Conservation (phyloP, 1,140 invertebrate genomes). For the Adoxophyes honmai region DNA sequence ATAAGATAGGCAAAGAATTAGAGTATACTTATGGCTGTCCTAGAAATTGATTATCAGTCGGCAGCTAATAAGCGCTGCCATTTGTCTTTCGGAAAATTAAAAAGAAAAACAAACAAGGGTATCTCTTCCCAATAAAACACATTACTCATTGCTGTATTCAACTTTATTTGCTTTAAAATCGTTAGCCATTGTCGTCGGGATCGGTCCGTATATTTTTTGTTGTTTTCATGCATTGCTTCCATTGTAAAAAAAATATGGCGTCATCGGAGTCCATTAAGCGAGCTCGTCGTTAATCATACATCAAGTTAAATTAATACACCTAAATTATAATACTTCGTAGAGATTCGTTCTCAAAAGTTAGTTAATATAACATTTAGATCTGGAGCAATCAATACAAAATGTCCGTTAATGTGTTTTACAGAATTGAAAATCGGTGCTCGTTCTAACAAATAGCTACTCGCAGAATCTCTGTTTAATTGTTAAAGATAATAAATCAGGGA, state of each 20-base stretch:
- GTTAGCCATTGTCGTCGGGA: conserved; percentile 49
- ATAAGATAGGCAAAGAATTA: too few relatives aligned
- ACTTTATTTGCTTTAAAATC: conserved; percentile 40
- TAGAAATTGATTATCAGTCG: too few relatives aligned
- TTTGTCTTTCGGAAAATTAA: too few relatives aligned
- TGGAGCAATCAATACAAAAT: background rate
- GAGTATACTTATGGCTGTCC: too few relatives aligned
- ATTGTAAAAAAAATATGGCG: conserved; percentile 28
- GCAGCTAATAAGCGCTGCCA: too few relatives aligned
- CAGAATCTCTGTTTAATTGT: too few relatives aligned
- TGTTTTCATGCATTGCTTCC: conserved; percentile 35
- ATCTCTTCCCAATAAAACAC: too few relatives aligned
- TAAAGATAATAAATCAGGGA: background rate
- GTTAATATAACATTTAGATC: background rate
- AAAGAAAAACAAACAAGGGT: too few relatives aligned
- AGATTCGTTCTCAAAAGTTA: background rate
- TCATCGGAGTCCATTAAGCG: conserved; percentile 27
- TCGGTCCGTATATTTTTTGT: conserved; percentile 46
- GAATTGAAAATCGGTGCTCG: too few relatives aligned
- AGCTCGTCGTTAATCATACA: conserved; percentile 3
- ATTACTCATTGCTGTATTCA: conserved; percentile 12
- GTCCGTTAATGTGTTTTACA: too few relatives aligned
- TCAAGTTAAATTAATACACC: conserved; percentile 16
- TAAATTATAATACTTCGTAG: background rate
- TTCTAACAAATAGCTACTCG: too few relatives aligned